phyloP scores from a whole-genome alignment of 1,140 invertebrate genomes.

The Rhynchophorus ferrugineus region DNA sequence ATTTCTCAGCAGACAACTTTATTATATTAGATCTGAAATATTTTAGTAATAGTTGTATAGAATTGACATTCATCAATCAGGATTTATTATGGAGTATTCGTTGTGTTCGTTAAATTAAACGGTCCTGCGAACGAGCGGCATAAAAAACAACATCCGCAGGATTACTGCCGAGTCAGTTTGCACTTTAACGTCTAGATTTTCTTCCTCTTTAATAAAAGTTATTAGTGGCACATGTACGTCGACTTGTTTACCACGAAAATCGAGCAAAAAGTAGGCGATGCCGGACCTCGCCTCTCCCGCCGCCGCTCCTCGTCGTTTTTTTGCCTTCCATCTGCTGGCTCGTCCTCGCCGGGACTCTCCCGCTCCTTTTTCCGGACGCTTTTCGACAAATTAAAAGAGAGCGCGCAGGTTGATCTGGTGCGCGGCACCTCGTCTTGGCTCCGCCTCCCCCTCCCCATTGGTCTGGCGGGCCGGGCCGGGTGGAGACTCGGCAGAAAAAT shows the following conservation, averaged over 20 bases:
- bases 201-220: constrained; percentile 23
- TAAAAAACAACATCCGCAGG: too few species aligned
- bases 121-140: too few species aligned
- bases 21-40: too few species aligned
- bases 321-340: too few species aligned
- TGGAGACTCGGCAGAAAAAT: constrained; percentile 42
- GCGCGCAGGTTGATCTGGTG: constrained; percentile 20
- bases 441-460: constrained; percentile 37
- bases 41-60: too few species aligned
- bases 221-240: constrained; percentile 21
- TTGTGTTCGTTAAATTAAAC: too few species aligned
- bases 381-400: constrained; percentile 24
- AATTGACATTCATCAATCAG: too few species aligned
- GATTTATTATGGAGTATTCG: too few species aligned
- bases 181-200: constrained; percentile 19
- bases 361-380: constrained; percentile 15
- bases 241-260: constrained; percentile 24
- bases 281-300: background rate
- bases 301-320: background rate
- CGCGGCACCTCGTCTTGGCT: constrained; percentile 18
- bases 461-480: constrained; percentile 38
- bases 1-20: too few species aligned
- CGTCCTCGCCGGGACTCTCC: background rate
- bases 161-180: constrained; percentile 10
- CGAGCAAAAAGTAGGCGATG: constrained; percentile 5